Base-by-base conservation (phyloP, 2,797 vertebrate genomes). In the Ispidina picta region DNA sequence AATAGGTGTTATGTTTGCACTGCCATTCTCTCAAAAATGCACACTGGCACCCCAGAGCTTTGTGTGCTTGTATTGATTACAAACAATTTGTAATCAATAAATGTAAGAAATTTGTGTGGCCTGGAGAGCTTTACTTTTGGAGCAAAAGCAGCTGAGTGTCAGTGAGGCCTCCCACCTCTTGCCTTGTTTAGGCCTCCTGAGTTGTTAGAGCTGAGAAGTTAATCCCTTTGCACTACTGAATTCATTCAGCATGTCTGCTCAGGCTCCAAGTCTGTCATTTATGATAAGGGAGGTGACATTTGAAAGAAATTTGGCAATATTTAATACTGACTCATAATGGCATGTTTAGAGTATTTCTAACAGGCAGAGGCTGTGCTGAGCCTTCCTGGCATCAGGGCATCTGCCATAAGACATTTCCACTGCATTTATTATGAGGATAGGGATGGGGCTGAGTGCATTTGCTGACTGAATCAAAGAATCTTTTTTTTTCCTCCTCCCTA, bases 271-370 rank as follows among this genome's bases (percentile, higher is more conserved):
- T 62, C 62, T 91, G 68, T 82, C 31, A 43, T 63, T 92, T 89
- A n/a, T 52, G 81, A 80, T 94, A 88, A 79, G 77, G 77, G 25
- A 86, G 71, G 35, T 90, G 78, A 76, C 64, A 65, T 76, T 70
- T 91, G 48, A 80, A 86, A 92, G 26, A 62, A 82, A 63, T 91
- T 59, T 56, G 80, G 58, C 81, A 83, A 22, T 86, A 86, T 84
- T 94, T 87, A 90, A 84, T 77, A 76, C 74, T 93, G 86, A 80
- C 43, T 95, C 83, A 62, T 66, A 69, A 56, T 77, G 54, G 14
- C 68, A 10, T 15, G 29, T 80, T 92, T 31, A 26, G 52, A 79
- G 18, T 92, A 58, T 91, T 86, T 93, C 17, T 92, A 82, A 71
- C 17, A 56, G 41, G 41, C 46, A 80, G 65, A 68, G 54, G 41